These are phyloP conservation scores for Rhizoglyphus robini DNA, from an alignment of 1,140 invertebrate genomes.

Conservation along the genomic window DNA sequence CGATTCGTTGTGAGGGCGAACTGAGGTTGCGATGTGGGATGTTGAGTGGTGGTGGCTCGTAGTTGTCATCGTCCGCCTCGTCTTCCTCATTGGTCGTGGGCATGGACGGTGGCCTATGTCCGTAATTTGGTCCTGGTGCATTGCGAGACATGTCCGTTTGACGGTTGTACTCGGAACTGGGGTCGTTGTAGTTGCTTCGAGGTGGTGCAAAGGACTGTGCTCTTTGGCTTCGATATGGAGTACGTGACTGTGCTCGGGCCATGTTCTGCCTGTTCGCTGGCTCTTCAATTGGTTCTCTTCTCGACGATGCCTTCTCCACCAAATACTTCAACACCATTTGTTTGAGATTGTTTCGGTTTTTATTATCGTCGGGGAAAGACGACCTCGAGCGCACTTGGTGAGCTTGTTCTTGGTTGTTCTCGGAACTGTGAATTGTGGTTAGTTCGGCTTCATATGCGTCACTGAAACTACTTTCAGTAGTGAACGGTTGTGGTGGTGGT, in stretches of 20 bases:
- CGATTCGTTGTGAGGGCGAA: constrained; percentile 3
- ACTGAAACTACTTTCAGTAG: too few species aligned
- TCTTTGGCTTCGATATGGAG: neutral
- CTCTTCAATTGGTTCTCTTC: neutral
- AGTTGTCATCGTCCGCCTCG: neutral
- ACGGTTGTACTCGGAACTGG: neutral
- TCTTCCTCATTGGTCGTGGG: neutral
- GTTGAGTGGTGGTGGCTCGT: neutral
- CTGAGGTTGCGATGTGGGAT: constrained; percentile 8
- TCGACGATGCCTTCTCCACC: neutral
- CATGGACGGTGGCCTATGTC: neutral
- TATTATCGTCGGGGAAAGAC: too few species aligned
- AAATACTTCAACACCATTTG: neutral
- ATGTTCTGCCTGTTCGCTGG: neutral
- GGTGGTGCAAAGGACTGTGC: neutral
- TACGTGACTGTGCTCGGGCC: neutral
- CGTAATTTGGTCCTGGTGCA: too few species aligned
- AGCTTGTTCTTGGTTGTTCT: too few species aligned
- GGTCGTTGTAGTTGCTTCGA: neutral
- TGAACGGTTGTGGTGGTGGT: too few species aligned
- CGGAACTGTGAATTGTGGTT: too few species aligned
- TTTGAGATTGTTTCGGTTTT: neutral
- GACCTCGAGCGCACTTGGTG: too few species aligned
- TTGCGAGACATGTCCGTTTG: too few species aligned
- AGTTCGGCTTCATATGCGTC: too few species aligned